Evolutionary conservation across 2,797 vertebrate genomes (phyloP).

Genomic region (Monodelphis domestica): DNA sequence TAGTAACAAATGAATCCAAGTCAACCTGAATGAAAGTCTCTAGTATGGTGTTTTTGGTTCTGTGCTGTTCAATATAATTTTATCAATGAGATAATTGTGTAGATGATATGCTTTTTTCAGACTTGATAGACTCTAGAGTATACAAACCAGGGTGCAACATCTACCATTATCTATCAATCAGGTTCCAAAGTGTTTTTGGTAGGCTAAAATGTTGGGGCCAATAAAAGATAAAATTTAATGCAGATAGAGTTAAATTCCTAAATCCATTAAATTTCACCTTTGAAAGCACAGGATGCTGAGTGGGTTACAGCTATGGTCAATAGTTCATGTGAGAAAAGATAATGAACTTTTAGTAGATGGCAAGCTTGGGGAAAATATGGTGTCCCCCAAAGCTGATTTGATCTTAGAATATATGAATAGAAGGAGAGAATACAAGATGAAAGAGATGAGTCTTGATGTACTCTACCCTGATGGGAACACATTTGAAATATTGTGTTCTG

Average conservation of each 20-base stretch:
- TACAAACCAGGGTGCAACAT: not conserved
- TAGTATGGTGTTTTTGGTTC: not conserved
- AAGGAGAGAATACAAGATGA: not conserved
- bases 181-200: not conserved
- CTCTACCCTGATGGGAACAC: not conserved
- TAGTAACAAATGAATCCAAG: not conserved
- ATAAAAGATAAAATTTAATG: not conserved
- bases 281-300: not conserved
- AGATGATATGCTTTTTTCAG: not conserved
- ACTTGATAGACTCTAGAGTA: not conserved
- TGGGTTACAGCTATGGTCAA: not conserved
- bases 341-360: not conserved
- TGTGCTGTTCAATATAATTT: not conserved
- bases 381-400: not conserved
- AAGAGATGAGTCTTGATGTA: not conserved
- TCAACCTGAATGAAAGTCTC: not conserved
- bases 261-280: not conserved
- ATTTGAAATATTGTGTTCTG: not conserved
- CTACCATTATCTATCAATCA: not conserved
- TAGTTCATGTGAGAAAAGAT: not conserved
- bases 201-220: not conserved
- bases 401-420: not conserved
- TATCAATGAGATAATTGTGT: not conserved
- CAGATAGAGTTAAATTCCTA: not conserved
- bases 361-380: not conserved